Base-by-base conservation (phyloP, 2,888 invertebrate genomes). In the Drosophila ezoana region DNA sequence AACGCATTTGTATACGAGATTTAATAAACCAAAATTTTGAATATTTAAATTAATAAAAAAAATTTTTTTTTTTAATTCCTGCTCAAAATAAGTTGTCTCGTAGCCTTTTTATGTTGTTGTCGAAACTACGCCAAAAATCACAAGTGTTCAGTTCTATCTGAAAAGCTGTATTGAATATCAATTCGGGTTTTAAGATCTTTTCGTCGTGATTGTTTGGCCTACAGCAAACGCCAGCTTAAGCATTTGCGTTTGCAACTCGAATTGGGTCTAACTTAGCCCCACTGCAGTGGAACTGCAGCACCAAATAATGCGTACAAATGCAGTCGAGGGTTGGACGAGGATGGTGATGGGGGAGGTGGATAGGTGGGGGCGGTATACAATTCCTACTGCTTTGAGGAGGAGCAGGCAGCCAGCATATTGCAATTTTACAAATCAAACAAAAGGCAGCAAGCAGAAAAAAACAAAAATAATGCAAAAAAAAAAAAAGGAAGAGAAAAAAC, bases 341-440 rank as follows among this genome's bases (percentile, higher is more conserved):
- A 9, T 2, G 28, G 8, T 8, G 6, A 2, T 28, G 28, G 28
- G 38, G 11, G 23, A 0, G 13, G 14, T 11, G 32, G 32, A 14
- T 33, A 38, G 53, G 62, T 45, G 37, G 44, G 23, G 44, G 11
- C 28, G 37, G 41, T 23, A 44, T 59, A 54, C 66, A 63, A 60
- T 58, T 54, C 63, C 66, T 47, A 40, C 33, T 68, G 37, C 32
- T 16, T 4, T 16, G 43, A 11, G 4, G 45, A 32, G 28, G 49
- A 59, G 45, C 74, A 64, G 79, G 67, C 81, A 74, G 72, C 72
- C 72, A 89, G 83, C 88, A 89, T 87, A 85, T 89, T 85, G 85
- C 89, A 81, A 89, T 85, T 85, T 89, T 64, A 58, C 79, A 89
- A 85, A 85, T 89, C 85, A 85, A 87, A 89, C 87, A 89, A 89